Base-by-base conservation (phyloP, 2,888 invertebrate genomes). In the Masnerella sp. region DNA sequence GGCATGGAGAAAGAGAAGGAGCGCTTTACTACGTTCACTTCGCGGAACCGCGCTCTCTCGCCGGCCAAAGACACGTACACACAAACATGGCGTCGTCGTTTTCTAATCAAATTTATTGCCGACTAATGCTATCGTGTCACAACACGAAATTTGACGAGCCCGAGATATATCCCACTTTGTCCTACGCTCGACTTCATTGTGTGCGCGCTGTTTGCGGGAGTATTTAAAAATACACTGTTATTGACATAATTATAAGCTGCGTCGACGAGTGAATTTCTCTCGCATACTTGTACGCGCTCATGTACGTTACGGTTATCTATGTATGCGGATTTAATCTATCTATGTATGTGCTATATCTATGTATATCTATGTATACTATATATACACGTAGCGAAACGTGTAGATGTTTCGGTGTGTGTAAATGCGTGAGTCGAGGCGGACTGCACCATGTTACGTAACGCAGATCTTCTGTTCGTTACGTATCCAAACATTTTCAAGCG, bases 21-120 rank as follows among this genome's bases (percentile, higher is more conserved):
- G 59, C 68, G 64, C 49, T 77, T 73, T 75, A 71, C 75, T 74
- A 75, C 76, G 77, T 73, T 78, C 77, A 74, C 76, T 77, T 71
- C 32, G 69, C 71, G 75, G 54, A 9, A 68, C 61, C 36, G 59
- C 2, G n/a, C 68, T 72, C 70, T 67, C 65, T 70, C 67, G 42
- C 51, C 54, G 62, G 68, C 32, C 34, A 73, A 68, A 68, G 56
- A 67, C 67, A 71, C 70, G 69, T 70, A 71, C 43, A 65, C 59
- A 58, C 65, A 52, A 71, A 71, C 58, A 71, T 71, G 71, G 71
- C 71, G 65, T 43, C 52, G 45, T 22, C 65, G 52, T 71, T 71
- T 65, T 71, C 65, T 71, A 71, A 65, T 65, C 59, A 65, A 59
- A 52, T 58, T 64, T 64, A 52, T 52, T 47, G 36, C 52, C 56